These are phyloP conservation scores for Ophion ventricosus DNA, from an alignment of 2,888 invertebrate genomes.

Conservation along the genomic window DNA sequence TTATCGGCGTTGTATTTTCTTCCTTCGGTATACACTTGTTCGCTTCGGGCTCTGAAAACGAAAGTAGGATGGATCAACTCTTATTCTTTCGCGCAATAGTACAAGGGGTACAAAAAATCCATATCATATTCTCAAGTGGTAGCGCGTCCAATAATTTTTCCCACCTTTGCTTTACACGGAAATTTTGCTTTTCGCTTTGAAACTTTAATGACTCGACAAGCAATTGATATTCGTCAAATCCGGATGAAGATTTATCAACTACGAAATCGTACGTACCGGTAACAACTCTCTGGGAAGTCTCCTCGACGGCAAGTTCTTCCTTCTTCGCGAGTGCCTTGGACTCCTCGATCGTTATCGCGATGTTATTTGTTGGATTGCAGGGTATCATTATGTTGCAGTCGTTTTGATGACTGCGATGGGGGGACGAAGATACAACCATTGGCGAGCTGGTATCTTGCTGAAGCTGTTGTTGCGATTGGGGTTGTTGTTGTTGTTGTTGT, in stretches of 20 bases:
- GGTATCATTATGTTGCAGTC: conserved; percentile 77
- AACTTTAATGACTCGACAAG: background rate
- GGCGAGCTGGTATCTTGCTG: conserved; percentile 71
- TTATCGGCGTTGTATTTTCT: conserved; percentile 74
- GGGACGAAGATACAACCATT: conserved; percentile 69
- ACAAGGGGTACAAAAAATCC: background rate
- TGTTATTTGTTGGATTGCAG: conserved; percentile 68
- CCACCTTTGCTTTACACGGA: too few relatives aligned
- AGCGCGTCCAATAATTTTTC: background rate
- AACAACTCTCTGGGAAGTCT: conserved; percentile 50
- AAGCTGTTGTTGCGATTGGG: conserved; percentile 74
- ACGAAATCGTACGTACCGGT: conserved; percentile 62
- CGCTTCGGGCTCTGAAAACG: conserved; percentile 72
- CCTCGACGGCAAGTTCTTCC: conserved; percentile 69
- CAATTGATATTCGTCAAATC: background rate
- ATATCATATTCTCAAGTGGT: background rate
- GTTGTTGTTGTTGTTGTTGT: conserved; percentile 74
- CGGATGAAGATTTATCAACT: background rate
- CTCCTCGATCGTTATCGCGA: conserved; percentile 69
- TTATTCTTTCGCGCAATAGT: background rate
- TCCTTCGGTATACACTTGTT: conserved; percentile 75
- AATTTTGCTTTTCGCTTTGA: background rate
- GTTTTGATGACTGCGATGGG: conserved; percentile 74
- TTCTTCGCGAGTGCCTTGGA: conserved; percentile 71
- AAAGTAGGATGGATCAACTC: background rate